Conservation (phyloP, 92 coral and sea anemone species). For the Parazoanthus swiftii region DNA sequence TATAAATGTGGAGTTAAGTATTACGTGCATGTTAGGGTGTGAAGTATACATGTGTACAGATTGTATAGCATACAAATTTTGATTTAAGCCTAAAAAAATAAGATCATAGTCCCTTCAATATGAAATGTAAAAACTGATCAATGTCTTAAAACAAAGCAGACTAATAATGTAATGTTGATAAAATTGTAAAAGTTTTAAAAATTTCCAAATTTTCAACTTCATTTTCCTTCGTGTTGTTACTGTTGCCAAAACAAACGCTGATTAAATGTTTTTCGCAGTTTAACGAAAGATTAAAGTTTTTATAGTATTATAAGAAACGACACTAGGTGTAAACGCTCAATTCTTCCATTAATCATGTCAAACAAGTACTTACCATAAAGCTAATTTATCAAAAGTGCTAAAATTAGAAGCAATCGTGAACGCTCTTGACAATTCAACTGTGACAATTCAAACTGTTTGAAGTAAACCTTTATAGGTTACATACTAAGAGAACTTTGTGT, state of each 20-base stretch:
- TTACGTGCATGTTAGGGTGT: no score
- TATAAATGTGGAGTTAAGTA: no score
- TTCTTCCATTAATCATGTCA: constrained; percentile 6
- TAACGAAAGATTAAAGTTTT: not conserved
- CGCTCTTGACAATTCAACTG: not conserved
- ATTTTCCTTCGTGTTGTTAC: not conserved
- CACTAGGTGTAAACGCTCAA: not conserved
- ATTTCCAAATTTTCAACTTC: no score
- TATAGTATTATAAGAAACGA: not conserved
- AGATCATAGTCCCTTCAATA: no score
- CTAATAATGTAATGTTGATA: no score
- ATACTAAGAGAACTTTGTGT: not conserved
- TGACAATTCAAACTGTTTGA: not conserved
- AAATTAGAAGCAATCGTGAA: not conserved
- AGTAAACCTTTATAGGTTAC: no score
- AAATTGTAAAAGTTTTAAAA: no score
- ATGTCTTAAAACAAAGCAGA: no score
- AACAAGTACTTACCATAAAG: not conserved
- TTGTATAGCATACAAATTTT: no score
- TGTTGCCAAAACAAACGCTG: not conserved
- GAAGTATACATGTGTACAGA: no score
- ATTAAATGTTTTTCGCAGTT: not conserved
- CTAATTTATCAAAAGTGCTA: not conserved
- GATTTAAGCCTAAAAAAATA: no score
- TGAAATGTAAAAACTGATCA: no score